Conservation (phyloP, 1,140 invertebrate species). For the Uloborus diversus region DNA sequence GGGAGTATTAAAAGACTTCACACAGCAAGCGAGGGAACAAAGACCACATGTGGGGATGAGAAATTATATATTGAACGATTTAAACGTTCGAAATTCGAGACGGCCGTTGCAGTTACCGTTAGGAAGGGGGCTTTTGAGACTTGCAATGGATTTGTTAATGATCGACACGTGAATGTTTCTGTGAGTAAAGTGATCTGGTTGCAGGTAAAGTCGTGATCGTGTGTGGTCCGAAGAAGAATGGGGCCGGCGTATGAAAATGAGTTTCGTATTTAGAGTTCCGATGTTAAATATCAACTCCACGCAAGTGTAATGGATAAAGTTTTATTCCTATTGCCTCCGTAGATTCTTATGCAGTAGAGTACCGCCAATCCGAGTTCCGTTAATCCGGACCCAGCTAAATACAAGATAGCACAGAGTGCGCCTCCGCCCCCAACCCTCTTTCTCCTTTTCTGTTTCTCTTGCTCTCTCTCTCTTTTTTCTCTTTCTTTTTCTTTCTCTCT, state of each 20-base stretch:
- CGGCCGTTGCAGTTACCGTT: slow-evolving; percentile 42
- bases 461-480: not conserved
- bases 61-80: slow-evolving; percentile 17
- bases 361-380: too few species aligned
- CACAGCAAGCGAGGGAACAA: slow-evolving; percentile 4
- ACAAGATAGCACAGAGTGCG: too few species aligned
- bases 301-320: too few species aligned
- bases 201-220: slow-evolving; percentile 34
- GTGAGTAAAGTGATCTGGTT: not conserved
- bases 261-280: not conserved
- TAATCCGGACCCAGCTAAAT: too few species aligned
- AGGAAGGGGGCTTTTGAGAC: slow-evolving; percentile 9
- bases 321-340: too few species aligned
- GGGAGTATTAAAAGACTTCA: slow-evolving; percentile 14
- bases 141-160: slow-evolving; percentile 49
- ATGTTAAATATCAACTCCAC: too few species aligned
- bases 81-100: slow-evolving; percentile 45
- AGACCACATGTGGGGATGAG: not conserved
- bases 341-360: too few species aligned
- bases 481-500: not conserved
- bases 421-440: not conserved
- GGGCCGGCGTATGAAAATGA: not conserved
- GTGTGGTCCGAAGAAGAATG: not conserved
- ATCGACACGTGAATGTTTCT: not conserved
- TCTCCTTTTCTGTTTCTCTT: not conserved